Conservation (phyloP, 2,113 vertebrate genomes). For the Emydura subglobosa region DNA sequence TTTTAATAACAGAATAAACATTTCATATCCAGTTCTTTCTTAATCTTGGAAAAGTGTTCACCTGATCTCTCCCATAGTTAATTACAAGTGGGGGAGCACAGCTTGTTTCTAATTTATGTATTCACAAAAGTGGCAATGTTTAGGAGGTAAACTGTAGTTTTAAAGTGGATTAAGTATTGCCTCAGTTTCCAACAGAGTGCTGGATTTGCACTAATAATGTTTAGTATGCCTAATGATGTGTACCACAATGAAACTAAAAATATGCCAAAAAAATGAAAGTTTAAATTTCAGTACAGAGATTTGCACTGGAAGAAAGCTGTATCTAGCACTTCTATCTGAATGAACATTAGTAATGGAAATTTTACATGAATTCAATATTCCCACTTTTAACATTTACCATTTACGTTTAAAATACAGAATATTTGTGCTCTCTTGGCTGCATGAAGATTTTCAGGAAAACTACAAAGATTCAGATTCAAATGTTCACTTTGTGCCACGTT, state of each 20-base stretch:
- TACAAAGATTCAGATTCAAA: not conserved
- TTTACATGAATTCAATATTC: not conserved
- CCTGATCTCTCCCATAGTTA: constrained; percentile 22
- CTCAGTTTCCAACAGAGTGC: not conserved
- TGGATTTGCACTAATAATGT: constrained; percentile 5
- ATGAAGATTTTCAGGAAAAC: constrained; percentile 3
- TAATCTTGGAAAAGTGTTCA: not conserved
- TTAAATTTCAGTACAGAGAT: not conserved
- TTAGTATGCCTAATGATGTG: not conserved
- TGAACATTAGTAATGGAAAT: not conserved
- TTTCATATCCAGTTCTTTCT: constrained; percentile 45
- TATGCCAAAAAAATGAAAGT: not conserved
- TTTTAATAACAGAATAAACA: constrained; percentile 8
- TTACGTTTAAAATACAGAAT: not conserved
- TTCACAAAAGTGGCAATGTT: not conserved
- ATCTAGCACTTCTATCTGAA: not conserved
- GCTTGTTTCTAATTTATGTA: constrained; percentile 17
- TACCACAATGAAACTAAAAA: not conserved
- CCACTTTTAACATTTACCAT: not conserved
- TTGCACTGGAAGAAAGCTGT: not conserved
- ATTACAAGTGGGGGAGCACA: constrained; percentile 5
- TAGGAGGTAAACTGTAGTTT: not conserved
- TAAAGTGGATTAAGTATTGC: not conserved
- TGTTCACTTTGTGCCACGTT: not conserved
- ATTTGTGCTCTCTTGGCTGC: not conserved